phyloP scores from a whole-genome alignment of 2,888 invertebrate species.

The Stenolophus ochropezus region DNA sequence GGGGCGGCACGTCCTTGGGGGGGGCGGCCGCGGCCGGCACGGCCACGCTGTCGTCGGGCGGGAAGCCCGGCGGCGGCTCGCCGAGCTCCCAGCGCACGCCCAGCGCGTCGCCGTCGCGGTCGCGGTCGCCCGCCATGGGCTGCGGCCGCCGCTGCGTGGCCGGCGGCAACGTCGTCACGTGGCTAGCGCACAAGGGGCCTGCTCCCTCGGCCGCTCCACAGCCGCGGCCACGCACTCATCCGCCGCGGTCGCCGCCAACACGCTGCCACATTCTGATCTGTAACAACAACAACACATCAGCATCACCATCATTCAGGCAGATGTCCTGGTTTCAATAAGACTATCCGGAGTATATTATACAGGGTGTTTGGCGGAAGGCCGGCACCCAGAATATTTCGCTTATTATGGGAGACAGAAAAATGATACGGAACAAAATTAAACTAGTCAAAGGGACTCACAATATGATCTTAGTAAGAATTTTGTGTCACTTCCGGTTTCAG shows the following conservation, averaged over 20 bases:
- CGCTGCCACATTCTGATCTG: slow-evolving; percentile 70
- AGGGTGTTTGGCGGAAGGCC: too few species aligned
- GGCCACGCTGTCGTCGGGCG: slow-evolving; percentile 71
- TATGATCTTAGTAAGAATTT: too few species aligned
- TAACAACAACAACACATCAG: slow-evolving; percentile 61
- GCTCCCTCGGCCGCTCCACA: slow-evolving; percentile 63
- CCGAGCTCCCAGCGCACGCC: slow-evolving; percentile 77
- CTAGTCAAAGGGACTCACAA: too few species aligned
- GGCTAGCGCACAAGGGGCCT: slow-evolving; percentile 18
- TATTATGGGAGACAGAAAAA: too few species aligned
- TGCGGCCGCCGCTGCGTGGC: slow-evolving; percentile 70
- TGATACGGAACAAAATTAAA: too few species aligned
- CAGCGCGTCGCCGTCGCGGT: slow-evolving; percentile 78
- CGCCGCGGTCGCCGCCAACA: slow-evolving; percentile 66
- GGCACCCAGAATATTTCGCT: too few species aligned
- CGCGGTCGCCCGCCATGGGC: slow-evolving; percentile 76
- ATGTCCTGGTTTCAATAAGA: too few species aligned
- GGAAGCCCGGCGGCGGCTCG: slow-evolving; percentile 77
- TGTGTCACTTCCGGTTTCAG: too few species aligned
- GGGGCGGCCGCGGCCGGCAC: slow-evolving; percentile 59
- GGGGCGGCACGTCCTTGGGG: slow-evolving; percentile 77
- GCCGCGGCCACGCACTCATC: slow-evolving; percentile 68
- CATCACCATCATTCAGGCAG: too few species aligned
- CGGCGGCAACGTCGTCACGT: slow-evolving; percentile 71
- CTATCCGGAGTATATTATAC: too few species aligned